These are phyloP conservation scores for Ochropacha duplaris DNA, from an alignment of 2,888 invertebrate genomes.

Conservation along the genomic window DNA sequence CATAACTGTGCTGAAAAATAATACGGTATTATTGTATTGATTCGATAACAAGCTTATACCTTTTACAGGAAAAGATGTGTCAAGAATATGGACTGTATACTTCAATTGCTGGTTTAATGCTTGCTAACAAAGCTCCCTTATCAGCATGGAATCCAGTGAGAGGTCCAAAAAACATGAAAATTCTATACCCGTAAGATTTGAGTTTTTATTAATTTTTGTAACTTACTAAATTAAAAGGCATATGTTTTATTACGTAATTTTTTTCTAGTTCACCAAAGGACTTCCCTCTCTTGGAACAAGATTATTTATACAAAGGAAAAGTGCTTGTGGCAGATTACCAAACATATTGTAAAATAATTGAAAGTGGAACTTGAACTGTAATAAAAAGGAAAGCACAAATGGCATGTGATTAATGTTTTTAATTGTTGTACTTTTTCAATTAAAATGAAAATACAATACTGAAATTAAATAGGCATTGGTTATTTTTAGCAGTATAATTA, in stretches of 20 bases:
- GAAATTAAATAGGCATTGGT: neutral
- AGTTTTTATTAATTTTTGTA: too few species aligned
- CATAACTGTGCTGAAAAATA: too few species aligned
- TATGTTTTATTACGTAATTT: too few species aligned
- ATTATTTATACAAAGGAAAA: conserved; percentile 71
- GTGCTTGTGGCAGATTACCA: conserved; percentile 71
- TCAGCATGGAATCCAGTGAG: conserved; percentile 89
- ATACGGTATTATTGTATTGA: too few species aligned
- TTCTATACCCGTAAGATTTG: conserved; percentile 70
- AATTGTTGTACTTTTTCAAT: neutral
- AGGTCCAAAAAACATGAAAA: conserved; percentile 76
- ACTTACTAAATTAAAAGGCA: conserved; percentile 2
- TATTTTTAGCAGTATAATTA: neutral
- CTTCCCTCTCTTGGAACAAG: conserved; percentile 58
- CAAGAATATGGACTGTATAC: conserved; percentile 85
- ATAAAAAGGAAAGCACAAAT: neutral
- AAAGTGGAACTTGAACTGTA: conserved; percentile 22
- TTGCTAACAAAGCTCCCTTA: conserved; percentile 85
- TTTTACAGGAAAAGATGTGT: conserved; percentile 68
- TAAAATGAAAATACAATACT: too few species aligned
- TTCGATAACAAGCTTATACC: too few species aligned
- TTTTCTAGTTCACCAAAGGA: conserved; percentile 51
- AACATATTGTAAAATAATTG: conserved; percentile 74
- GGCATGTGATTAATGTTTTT: neutral
- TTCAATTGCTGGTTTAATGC: conserved; percentile 87